A percentile compares a stretch with the other conserved stretches of the same genome.
phyloP scores from a whole-genome alignment of 37 sponge, comb jelly and placozoan genomes.

The Cladorhizidae sp. region DNA sequence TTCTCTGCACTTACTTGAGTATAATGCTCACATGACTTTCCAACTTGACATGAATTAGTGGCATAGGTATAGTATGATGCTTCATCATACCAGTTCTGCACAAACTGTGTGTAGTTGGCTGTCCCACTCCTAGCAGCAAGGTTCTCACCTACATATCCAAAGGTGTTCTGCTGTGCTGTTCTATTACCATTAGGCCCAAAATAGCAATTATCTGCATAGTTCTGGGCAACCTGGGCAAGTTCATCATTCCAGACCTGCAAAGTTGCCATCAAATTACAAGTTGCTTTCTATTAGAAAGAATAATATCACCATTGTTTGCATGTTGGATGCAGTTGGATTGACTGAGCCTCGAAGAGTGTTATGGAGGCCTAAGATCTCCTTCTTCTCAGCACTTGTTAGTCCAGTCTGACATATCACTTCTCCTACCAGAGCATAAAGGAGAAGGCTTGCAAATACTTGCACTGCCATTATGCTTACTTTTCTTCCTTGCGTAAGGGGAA shows the following conservation, averaged over 20 bases:
- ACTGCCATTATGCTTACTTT: no score
- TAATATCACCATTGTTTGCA: conserved; percentile 37
- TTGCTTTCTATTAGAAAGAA: no score
- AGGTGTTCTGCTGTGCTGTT: background rate
- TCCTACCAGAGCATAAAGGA: no score
- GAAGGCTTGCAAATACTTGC: no score
- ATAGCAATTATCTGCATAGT: conserved; percentile 10
- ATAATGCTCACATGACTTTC: conserved; percentile 27
- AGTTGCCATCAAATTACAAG: no score
- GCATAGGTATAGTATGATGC: background rate
- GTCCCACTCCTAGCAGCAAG: conserved; percentile 11
- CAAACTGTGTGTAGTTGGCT: background rate
- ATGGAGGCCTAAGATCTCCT: no score
- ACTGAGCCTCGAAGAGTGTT: conserved; percentile 12
- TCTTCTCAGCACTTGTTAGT: no score
- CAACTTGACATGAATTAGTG: background rate
- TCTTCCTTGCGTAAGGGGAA: no score
- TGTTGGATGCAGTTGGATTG: conserved; percentile 43
- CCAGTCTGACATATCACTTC: no score
- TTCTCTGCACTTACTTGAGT: conserved; percentile 34
- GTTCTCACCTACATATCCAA: conserved; percentile 8
- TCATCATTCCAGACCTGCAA: conserved; percentile 29
- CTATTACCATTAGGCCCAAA: conserved; percentile 12
- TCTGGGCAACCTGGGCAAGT: conserved; percentile 14
- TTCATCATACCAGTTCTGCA: conserved; percentile 24